Evolutionary conservation across 2,113 vertebrate genomes (phyloP), one percentile per base, ranked within the genome.

Genomic region (Apteryx owenii): DNA sequence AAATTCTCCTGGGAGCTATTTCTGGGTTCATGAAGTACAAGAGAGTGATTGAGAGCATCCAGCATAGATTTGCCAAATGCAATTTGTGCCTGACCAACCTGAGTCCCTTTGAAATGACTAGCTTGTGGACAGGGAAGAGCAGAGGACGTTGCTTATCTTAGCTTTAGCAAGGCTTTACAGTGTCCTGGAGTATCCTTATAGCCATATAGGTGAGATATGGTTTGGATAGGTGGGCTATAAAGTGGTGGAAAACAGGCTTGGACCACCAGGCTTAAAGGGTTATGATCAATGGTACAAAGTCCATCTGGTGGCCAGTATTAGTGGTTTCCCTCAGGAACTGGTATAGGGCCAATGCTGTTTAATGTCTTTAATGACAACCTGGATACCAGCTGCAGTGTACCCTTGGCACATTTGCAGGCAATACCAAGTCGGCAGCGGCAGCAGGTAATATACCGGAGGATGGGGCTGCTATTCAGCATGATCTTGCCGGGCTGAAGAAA

Each of bases 331-430:
- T 69, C 16, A 8, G 72, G 42, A 88, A 53, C 1, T 5, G 36
- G 4, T 44, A 10, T 0, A 0, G 19, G 17, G 12, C 12, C 29
- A 0, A 3, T 42, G 36, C 10, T 19, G 12, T 18, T 42, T 54
- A 42, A 22, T 61, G 44, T 28, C 40, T 53, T 7, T 16, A 2
- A 61, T 64, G 75, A 7, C 0, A 1, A 10, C 21, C 25, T 1
- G 3, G 20, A 21, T 72, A 26, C 9, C 17, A 36, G 66, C 80
- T 77, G 53, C 28, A 33, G 21, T 2, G 36, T 7, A 2, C 4
- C 17, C 23, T 6, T 72, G 51, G 48, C 12, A 38, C 36, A 2
- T 73, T 33, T 69, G 80, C 80, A 56, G 60, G 21, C 1, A 12
- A 40, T 1, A 3, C 31, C 5, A 2, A 36, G 9, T 5, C 6